Base-by-base conservation (phyloP, 1,140 invertebrate species). In the Ephestia elutella region DNA sequence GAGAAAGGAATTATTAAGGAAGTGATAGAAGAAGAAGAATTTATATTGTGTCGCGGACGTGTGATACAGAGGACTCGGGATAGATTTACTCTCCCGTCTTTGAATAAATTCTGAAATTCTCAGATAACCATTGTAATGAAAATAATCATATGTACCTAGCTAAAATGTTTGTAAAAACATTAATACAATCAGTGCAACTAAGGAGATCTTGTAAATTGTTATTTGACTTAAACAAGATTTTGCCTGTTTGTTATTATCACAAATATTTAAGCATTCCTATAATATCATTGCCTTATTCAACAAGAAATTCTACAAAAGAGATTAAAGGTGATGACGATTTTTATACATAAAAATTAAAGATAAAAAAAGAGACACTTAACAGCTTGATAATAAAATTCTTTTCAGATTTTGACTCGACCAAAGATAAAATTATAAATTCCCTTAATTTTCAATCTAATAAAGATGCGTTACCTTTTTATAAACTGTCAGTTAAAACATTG, bases 391-490 rank as follows among this genome's bases (percentile, higher is more conserved):
- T 35, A 8, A 19, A 48, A 21, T 55, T 19, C 50, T 21, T 80
- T 77, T 8, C 54, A 82, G 75, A 62, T 65, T 21, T 74, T 44
- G 48, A 60, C 20, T 58, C 56, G 10, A 25, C 21, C 21, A 85
- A 78, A 69, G 56, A 64, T 50, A 63, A 70, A 56, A 65, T 82
- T 30, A 68, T 89, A 63, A 68, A 67, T 19, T 56, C 71, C 62
- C 69, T 89, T 49, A 83, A 87, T 68, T 85, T 89, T 60, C 38
- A 68, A 63, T 65, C 66, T 56, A 57, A 71, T 48, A 71, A 78
- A 56, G 77, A 89, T 80, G 79, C 82, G 50, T 28, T 69, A 48
- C 83, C 84, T 28, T 89, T 86, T 72, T 79, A 81, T 57, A 80
- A 79, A 38, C 66, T 88, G 38, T 63, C 82, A 7, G 30, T 75